Evolutionary conservation across 2,888 invertebrate species (phyloP).

Genomic region (Chironomus tentans): DNA sequence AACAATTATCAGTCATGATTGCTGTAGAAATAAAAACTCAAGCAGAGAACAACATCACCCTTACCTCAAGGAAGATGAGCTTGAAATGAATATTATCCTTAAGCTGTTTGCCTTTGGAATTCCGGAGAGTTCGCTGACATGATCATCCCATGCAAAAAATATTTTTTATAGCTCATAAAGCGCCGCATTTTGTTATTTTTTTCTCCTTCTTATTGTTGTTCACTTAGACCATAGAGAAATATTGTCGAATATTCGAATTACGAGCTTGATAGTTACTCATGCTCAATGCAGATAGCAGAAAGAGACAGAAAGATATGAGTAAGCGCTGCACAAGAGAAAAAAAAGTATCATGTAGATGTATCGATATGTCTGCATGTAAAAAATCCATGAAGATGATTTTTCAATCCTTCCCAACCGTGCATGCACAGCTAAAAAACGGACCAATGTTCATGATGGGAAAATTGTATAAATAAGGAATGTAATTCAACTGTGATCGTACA

Average conservation of each 20-base stretch:
- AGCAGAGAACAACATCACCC: too few species aligned
- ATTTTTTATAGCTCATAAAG: background rate
- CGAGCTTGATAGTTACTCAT: background rate
- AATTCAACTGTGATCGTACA: background rate
- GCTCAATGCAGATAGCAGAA: background rate
- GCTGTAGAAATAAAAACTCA: too few species aligned
- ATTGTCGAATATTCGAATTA: too few species aligned
- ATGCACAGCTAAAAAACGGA: background rate
- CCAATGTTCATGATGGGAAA: background rate
- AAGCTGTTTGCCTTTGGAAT: too few species aligned
- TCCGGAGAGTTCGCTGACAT: too few species aligned
- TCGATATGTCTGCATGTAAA: background rate
- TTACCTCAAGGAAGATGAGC: too few species aligned
- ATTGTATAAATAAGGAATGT: constrained; percentile 23
- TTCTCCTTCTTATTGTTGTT: background rate
- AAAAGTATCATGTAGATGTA: constrained; percentile 15
- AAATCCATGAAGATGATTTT: constrained; percentile 9
- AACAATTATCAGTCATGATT: too few species aligned
- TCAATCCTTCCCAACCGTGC: constrained; percentile 7
- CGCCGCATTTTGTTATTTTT: background rate
- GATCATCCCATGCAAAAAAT: too few species aligned
- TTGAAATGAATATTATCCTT: too few species aligned
- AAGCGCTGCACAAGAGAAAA: constrained; percentile 1
- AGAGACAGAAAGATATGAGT: background rate
- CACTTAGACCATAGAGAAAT: background rate